These are phyloP conservation scores for Coturnix japonica DNA, from an alignment of 2,113 vertebrate species.

Conservation along the genomic window DNA sequence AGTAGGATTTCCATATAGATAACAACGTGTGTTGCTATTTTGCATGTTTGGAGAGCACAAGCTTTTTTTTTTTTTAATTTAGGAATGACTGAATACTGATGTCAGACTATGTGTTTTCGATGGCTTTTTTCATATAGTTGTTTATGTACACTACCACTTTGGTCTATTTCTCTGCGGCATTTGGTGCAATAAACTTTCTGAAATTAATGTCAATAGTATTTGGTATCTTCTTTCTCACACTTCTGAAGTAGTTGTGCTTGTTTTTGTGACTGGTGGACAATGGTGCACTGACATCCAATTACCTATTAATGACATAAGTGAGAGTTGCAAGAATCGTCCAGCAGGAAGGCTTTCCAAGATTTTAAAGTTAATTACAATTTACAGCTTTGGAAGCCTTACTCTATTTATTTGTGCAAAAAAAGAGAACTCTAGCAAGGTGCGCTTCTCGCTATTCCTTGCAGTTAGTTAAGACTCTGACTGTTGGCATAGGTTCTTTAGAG, in stretches of 20 bases:
- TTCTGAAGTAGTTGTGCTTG: not conserved
- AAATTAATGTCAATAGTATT: slow-evolving; percentile 47
- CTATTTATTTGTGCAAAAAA: not conserved
- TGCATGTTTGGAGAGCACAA: slow-evolving; percentile 66
- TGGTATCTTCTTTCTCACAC: slow-evolving; percentile 16
- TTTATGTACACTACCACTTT: slow-evolving; percentile 69
- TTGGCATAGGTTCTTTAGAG: not conserved
- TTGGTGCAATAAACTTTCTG: slow-evolving; percentile 85
- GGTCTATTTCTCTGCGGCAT: slow-evolving; percentile 75
- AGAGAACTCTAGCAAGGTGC: no score
- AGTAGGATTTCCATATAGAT: slow-evolving; percentile 50
- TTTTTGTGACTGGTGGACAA: not conserved
- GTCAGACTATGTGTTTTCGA: slow-evolving; percentile 52
- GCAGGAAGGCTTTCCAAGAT: not conserved
- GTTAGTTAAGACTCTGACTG: not conserved
- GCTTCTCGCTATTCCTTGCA: no score
- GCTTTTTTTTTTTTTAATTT: slow-evolving; percentile 33
- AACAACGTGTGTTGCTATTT: slow-evolving; percentile 51
- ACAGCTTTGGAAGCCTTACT: not conserved
- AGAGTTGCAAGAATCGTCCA: not conserved
- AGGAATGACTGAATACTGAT: slow-evolving; percentile 66
- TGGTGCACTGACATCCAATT: rapidly evolving
- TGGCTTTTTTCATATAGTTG: slow-evolving; percentile 60
- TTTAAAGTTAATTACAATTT: not conserved
- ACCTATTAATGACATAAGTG: not conserved